Base-by-base conservation (phyloP, 2,888 invertebrate genomes). In the Corythucha ciliata region DNA sequence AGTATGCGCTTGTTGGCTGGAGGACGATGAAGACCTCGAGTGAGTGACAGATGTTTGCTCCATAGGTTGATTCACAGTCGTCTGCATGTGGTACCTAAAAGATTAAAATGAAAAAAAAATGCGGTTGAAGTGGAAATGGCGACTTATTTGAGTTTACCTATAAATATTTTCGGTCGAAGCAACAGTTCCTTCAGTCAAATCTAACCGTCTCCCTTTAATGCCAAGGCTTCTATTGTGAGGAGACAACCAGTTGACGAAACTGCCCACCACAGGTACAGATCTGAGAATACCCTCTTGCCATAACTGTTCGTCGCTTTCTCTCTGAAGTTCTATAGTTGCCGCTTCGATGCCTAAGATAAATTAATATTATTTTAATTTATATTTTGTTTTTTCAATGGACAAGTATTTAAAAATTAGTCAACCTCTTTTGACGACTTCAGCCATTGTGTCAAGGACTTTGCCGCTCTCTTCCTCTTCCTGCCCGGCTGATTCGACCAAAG, bases 221-320 rank as follows among this genome's bases (percentile, higher is more conserved):
- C 81, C 85, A 6, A 79, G 73, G 4, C 57, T 58, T 64, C 82
- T 86, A 21, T 78, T 72, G 4, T 84, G 77, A 7, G 94, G 96
- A 42, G 90, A 86, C 87, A 90, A 93, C 96, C 96, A 97, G 71
- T 92, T 91, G 45, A 94, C 83, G 51, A 97, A 79, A 20, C 88
- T 60, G 0, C 94, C 90, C 52, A 97, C 89, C 2, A 96, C 85
- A 0, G 96, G 96, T 12, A 78, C 72, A 59, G 93, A 90, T 18
- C 96, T 75, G 57, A 97, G 74, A 52, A 96, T 81, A 1, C 96
- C 96, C 70, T 94, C 94, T 67, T 92, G 89, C 84, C 91, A 88
- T 10, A 93, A 72, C 59, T 87, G 81, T 64, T 89, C 85, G 48
- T 89, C 86, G 58, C 84, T 88, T 72, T 93, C 94, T 57, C 86